Percentiles rank a stretch among this genome's conserved stretches.
Evolutionary conservation across 1,140 invertebrate species (phyloP).

Genomic region (Heliconius hermathena): DNA sequence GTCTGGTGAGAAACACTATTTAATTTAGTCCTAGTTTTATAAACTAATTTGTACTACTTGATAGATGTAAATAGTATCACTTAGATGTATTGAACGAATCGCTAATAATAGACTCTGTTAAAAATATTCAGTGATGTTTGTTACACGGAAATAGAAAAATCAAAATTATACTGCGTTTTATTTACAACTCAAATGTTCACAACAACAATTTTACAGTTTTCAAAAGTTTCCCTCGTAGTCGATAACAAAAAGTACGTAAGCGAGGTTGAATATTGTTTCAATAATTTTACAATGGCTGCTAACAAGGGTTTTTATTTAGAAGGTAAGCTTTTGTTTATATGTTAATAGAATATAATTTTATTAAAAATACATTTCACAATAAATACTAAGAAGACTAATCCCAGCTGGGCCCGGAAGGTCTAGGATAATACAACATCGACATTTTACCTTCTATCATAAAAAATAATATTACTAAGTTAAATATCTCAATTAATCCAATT

Average conservation of each 20-base stretch:
- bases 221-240: background rate
- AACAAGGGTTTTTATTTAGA: background rate
- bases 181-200: conserved; percentile 28
- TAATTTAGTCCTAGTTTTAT: background rate
- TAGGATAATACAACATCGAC: no score
- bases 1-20: conserved; percentile 1
- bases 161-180: conserved; percentile 52
- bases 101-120: conserved; percentile 37
- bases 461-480: no score
- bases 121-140: conserved; percentile 65
- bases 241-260: background rate
- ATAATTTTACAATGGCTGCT: background rate
- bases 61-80: conserved; percentile 36
- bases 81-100: conserved; percentile 37
- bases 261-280: background rate
- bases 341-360: background rate
- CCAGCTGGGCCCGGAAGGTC: no score
- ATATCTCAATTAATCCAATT: no score
- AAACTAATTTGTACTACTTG: conserved; percentile 29
- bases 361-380: background rate
- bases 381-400: background rate
- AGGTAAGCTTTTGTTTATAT: background rate
- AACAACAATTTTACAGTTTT: background rate
- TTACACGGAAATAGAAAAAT: conserved; percentile 72
- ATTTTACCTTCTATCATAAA: no score